These are phyloP conservation scores for Heterochromis multidens DNA, from an alignment of 2,113 vertebrate species.

Conservation along the genomic window DNA sequence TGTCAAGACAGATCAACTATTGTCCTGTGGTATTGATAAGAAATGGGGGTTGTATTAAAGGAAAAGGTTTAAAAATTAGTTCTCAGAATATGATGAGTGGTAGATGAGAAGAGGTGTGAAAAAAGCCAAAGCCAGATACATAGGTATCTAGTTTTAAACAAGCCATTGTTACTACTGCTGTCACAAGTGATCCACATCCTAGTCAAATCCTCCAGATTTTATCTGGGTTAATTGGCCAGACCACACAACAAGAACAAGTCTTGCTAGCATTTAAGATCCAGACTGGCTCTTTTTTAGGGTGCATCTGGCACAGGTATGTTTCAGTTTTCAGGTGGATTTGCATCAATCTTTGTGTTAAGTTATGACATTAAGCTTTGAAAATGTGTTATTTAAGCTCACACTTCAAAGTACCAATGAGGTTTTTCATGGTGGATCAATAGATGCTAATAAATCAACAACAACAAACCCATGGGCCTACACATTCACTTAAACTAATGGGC, in stretches of 20 bases:
- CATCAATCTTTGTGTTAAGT: not conserved
- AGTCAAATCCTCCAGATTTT: conserved; percentile 16
- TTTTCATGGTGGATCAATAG: conserved; percentile 29
- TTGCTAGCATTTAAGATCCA: not conserved
- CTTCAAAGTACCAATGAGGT: not conserved
- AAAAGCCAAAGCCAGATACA: not conserved
- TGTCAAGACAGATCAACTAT: conserved; percentile 10
- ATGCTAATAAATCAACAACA: conserved; percentile 16
- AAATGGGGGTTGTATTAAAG: not conserved
- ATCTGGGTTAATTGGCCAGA: conserved; percentile 4
- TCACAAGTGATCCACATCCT: not conserved
- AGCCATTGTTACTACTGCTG: not conserved
- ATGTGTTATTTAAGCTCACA: not conserved
- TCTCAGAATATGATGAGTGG: not conserved
- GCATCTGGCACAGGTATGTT: no score
- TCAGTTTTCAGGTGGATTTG: not conserved
- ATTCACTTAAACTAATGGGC: conserved; percentile 23
- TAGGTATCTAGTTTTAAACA: not conserved
- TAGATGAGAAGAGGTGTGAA: not conserved
- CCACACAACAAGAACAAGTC: not conserved
- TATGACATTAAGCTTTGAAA: not conserved
- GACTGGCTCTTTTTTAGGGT: not conserved
- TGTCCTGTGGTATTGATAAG: not conserved
- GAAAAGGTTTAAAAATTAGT: not conserved
- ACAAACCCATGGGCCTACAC: not conserved